Evolutionary conservation across 92 coral and sea anemone species (phyloP).

Genomic region (Anthopleura xanthogrammica): DNA sequence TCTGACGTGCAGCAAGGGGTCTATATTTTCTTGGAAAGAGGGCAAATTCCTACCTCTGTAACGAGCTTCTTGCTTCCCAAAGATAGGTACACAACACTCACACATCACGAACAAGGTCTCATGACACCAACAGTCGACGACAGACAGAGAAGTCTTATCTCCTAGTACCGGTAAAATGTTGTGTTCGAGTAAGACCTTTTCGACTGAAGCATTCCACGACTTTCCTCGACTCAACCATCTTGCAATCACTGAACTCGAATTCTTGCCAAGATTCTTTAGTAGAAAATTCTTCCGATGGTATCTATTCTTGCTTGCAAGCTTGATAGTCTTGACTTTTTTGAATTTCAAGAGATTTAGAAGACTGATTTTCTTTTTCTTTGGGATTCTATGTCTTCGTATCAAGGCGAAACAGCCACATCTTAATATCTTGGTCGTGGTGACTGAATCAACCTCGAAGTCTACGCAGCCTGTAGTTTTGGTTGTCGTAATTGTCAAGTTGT

Average conservation of each 20-base stretch:
- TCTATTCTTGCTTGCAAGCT: background rate
- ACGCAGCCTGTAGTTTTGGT: slow-evolving; percentile 6
- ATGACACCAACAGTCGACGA: slow-evolving; percentile 9
- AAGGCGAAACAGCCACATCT: slow-evolving; percentile 13
- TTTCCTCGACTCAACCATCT: background rate
- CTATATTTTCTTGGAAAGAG: no score
- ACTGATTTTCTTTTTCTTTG: background rate
- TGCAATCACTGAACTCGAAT: background rate
- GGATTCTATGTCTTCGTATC: background rate
- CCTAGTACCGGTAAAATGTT: background rate
- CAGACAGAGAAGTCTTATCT: background rate
- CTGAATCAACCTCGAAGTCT: slow-evolving; percentile 13
- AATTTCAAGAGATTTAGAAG: background rate
- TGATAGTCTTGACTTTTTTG: background rate
- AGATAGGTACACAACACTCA: slow-evolving; percentile 17
- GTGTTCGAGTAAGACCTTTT: background rate
- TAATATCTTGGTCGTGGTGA: background rate
- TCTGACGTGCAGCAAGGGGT: no score
- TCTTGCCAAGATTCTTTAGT: background rate
- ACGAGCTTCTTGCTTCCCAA: background rate
- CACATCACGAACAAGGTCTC: background rate
- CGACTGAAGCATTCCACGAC: background rate
- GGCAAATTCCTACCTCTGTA: background rate
- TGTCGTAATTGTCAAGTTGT: background rate
- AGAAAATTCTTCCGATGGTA: background rate